Conservation (phyloP, 2,797 vertebrate genomes). For the Semotilus atromaculatus region DNA sequence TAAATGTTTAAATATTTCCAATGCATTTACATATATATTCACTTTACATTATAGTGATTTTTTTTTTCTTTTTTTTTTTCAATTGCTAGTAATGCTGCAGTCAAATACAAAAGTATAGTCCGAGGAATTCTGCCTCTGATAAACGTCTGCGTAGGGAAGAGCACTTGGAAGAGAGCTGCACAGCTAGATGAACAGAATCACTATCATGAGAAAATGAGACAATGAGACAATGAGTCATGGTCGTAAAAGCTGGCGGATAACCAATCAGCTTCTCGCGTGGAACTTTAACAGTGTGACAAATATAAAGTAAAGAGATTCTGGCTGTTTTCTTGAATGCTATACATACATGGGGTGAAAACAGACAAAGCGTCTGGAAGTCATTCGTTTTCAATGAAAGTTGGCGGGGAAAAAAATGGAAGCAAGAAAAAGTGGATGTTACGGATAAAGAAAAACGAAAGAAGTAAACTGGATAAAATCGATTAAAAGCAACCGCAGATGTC, state of each 20-base stretch:
- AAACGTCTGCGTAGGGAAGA: slow-evolving; percentile 76
- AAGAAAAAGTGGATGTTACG: slow-evolving; percentile 14
- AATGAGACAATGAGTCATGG: slow-evolving; percentile 31
- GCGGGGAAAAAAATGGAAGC: neutral
- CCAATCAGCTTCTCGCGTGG: neutral
- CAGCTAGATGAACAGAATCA: slow-evolving; percentile 59
- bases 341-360: no score
- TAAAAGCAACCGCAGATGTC: slow-evolving; percentile 35
- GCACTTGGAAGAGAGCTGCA: slow-evolving; percentile 79
- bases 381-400: neutral
- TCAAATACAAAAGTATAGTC: slow-evolving; percentile 73
- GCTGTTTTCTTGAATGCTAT: neutral
- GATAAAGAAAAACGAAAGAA: slow-evolving; percentile 8
- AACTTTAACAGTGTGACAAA: neutral
- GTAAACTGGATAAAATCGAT: slow-evolving; percentile 16
- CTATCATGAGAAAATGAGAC: slow-evolving; percentile 62
- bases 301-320: neutral
- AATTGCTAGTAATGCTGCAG: slow-evolving; percentile 72
- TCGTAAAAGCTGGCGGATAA: neutral
- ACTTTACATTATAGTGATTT: slow-evolving; percentile 52
- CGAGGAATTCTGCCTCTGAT: slow-evolving; percentile 63
- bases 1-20: slow-evolving; percentile 56
- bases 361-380: neutral
- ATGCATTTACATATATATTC: slow-evolving; percentile 55
- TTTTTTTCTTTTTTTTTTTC: slow-evolving; percentile 46